Evolutionary conservation across 2,113 vertebrate species (phyloP).

Genomic region (Ondatra zibethicus): DNA sequence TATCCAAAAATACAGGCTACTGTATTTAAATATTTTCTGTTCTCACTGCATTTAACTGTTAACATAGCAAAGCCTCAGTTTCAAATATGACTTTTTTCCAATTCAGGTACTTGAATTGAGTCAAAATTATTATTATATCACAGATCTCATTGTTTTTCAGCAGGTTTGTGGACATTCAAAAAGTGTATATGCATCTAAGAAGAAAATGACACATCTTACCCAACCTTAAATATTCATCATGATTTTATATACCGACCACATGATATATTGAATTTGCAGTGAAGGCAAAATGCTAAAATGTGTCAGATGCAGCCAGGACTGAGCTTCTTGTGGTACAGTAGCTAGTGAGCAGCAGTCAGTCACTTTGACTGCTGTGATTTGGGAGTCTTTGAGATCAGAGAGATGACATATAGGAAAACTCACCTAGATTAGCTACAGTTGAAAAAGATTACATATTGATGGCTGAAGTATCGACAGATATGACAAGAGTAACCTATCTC

Average conservation of each 20-base stretch:
- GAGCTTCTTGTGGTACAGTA: fast-evolving
- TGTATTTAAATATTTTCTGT: neutral
- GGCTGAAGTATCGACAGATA: fast-evolving
- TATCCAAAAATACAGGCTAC: neutral
- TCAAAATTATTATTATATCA: neutral
- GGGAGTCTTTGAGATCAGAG: neutral
- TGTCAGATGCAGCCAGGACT: neutral
- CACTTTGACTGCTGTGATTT: neutral
- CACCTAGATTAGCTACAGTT: neutral
- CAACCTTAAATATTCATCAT: neutral
- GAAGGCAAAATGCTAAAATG: neutral
- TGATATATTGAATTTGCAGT: neutral
- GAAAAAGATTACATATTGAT: neutral
- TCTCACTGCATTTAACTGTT: slow-evolving; percentile 1
- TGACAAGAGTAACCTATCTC: neutral
- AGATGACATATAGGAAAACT: neutral
- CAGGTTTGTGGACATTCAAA: neutral
- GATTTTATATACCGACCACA: neutral
- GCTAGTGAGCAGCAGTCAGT: neutral
- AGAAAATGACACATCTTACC: neutral
- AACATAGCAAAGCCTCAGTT: neutral
- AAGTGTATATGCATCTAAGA: neutral
- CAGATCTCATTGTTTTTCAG: neutral
- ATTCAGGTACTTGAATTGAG: neutral
- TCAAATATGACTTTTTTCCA: neutral